These are phyloP conservation scores for Neoseiulus cucumeris DNA, from an alignment of 1,140 invertebrate species.

Conservation along the genomic window DNA sequence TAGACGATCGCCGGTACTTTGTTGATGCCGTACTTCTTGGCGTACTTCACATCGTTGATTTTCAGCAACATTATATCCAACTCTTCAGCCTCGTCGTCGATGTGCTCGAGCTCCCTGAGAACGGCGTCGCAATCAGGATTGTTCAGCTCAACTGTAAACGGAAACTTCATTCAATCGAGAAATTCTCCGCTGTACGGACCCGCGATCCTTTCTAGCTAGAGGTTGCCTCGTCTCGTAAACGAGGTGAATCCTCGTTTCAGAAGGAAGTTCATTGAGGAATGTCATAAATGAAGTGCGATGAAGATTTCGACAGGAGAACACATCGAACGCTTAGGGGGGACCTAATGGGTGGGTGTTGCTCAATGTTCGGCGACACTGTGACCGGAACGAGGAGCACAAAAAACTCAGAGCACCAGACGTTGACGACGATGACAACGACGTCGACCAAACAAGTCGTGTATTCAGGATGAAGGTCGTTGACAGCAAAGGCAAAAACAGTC, in stretches of 20 bases:
- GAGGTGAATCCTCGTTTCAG: too few relatives aligned
- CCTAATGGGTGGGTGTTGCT: too few relatives aligned
- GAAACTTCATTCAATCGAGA: neutral
- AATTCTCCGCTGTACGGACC: neutral
- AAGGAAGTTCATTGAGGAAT: too few relatives aligned
- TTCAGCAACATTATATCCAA: constrained; percentile 86
- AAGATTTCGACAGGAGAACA: too few relatives aligned
- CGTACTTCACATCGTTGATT: constrained; percentile 73
- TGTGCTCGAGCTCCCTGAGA: constrained; percentile 62
- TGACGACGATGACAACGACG: too few relatives aligned
- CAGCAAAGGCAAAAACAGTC: neutral
- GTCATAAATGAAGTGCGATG: too few relatives aligned
- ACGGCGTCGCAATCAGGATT: constrained; percentile 48
- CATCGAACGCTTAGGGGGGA: too few relatives aligned
- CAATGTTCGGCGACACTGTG: too few relatives aligned
- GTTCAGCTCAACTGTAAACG: constrained; percentile 41
- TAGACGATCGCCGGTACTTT: constrained; percentile 76
- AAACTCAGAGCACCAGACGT: too few relatives aligned
- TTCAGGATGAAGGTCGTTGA: neutral
- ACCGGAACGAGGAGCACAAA: too few relatives aligned
- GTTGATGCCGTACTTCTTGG: constrained; percentile 81
- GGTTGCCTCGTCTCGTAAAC: neutral
- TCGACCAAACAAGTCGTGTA: too few relatives aligned
- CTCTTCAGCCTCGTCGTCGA: constrained; percentile 78
- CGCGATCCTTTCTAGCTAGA: neutral